Conservation (phyloP, 2,113 vertebrate genomes). For the Progne subis region DNA sequence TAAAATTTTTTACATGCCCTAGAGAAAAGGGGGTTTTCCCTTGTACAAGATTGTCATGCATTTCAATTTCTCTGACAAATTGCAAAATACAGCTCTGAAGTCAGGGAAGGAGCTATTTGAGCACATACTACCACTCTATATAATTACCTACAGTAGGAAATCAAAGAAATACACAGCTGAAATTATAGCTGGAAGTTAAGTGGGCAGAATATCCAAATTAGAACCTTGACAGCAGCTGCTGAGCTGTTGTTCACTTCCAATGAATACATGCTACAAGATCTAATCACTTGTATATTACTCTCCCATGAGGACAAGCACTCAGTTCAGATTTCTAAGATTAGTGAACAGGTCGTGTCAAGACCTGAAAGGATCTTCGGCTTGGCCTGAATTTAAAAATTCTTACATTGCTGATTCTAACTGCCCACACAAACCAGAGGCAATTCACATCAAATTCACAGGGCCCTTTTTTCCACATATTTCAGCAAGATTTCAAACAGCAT, state of each 20-base stretch:
- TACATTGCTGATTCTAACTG: neutral
- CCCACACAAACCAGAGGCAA: neutral
- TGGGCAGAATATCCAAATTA: neutral
- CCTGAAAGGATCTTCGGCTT: neutral
- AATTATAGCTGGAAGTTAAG: neutral
- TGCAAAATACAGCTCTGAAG: neutral
- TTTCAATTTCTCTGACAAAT: neutral
- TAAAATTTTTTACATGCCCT: neutral
- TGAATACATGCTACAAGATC: neutral
- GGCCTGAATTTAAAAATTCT: neutral
- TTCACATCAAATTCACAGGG: neutral
- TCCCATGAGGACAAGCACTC: neutral
- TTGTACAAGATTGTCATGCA: neutral
- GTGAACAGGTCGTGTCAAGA: neutral
- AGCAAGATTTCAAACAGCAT: neutral
- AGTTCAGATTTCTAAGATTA: neutral
- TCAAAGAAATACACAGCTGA: neutral
- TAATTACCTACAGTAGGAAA: neutral
- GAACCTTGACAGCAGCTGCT: neutral
- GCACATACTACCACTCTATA: neutral
- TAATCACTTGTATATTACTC: neutral
- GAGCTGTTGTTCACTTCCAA: neutral
- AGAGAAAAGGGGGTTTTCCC: neutral
- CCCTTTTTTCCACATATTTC: neutral
- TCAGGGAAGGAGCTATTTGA: neutral